Conservation (phyloP, 2,888 invertebrate species). For the Steinernema hermaphroditum region DNA sequence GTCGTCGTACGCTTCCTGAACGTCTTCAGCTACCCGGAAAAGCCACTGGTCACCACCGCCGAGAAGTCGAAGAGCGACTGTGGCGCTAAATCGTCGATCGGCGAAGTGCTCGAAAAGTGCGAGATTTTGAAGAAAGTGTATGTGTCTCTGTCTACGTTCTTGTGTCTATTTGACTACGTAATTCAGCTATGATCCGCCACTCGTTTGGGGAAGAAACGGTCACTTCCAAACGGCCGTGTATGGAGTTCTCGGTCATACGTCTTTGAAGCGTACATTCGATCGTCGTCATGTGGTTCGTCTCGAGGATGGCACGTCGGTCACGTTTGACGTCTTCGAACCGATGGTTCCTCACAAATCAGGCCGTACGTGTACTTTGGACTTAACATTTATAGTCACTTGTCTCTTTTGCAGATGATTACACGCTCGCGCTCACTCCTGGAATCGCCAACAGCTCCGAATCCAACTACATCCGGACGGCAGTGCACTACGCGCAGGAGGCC, state of each 20-base stretch:
- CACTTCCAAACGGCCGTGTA: conserved; percentile 91
- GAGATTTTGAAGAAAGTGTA: conserved; percentile 43
- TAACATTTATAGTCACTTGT: not conserved
- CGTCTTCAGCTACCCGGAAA: conserved; percentile 39
- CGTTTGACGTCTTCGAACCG: conserved; percentile 88
- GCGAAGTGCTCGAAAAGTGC: conserved; percentile 39
- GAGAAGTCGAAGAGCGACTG: conserved; percentile 32
- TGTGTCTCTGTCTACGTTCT: not conserved
- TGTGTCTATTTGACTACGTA: not conserved
- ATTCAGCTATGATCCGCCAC: conserved; percentile 52
- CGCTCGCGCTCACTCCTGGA: conserved; percentile 82
- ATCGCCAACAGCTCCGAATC: conserved; percentile 93
- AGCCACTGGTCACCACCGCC: conserved; percentile 35
- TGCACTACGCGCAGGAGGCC: conserved; percentile 85
- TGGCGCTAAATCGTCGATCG: conserved; percentile 3
- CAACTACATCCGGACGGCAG: conserved; percentile 88
- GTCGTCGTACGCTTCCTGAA: conserved; percentile 39
- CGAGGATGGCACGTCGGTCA: conserved; percentile 83
- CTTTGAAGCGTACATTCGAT: conserved; percentile 85
- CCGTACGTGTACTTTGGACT: not conserved
- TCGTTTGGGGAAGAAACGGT: conserved; percentile 89
- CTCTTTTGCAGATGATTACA: conserved; percentile 38
- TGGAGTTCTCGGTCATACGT: conserved; percentile 76
- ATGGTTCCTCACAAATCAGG: conserved; percentile 70
- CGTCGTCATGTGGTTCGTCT: conserved; percentile 78